phyloP scores from a whole-genome alignment of 2,888 invertebrate species.

The Amaurobius ferox region DNA sequence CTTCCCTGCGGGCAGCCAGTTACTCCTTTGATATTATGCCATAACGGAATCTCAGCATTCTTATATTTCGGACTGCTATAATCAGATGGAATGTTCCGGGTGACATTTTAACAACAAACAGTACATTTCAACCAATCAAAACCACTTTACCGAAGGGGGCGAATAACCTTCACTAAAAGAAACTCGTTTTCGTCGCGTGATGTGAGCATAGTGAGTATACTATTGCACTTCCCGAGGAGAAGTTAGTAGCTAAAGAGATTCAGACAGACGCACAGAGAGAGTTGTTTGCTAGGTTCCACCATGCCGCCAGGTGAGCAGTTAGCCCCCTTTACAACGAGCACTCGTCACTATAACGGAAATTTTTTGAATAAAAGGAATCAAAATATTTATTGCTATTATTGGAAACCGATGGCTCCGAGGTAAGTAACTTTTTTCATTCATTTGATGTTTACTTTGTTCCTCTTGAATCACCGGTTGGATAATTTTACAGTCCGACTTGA shows the following conservation, averaged over 20 bases:
- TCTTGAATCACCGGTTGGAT: too few species aligned
- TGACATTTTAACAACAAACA: too few species aligned
- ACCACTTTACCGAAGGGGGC: neutral
- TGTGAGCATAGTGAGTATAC: neutral
- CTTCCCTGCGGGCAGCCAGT: too few species aligned
- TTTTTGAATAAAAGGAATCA: constrained; percentile 27
- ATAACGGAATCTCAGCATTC: neutral
- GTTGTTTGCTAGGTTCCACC: neutral
- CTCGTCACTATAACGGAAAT: neutral
- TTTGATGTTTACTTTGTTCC: too few species aligned
- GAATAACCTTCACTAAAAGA: constrained; percentile 1
- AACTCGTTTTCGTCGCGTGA: constrained; percentile 11
- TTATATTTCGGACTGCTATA: neutral
- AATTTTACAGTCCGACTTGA: too few species aligned
- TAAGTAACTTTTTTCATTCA: neutral
- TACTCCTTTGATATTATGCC: too few species aligned
- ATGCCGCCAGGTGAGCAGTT: constrained; percentile 21
- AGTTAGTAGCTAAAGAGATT: neutral
- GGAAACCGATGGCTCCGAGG: constrained; percentile 29
- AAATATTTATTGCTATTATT: constrained; percentile 38
- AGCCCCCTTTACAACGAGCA: neutral
- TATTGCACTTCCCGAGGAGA: neutral
- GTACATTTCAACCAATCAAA: neutral
- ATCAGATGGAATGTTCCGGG: neutral
- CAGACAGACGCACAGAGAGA: neutral